These are phyloP conservation scores for Macrosteles quadrilineatus DNA, from an alignment of 1,140 invertebrate species.

Conservation along the genomic window DNA sequence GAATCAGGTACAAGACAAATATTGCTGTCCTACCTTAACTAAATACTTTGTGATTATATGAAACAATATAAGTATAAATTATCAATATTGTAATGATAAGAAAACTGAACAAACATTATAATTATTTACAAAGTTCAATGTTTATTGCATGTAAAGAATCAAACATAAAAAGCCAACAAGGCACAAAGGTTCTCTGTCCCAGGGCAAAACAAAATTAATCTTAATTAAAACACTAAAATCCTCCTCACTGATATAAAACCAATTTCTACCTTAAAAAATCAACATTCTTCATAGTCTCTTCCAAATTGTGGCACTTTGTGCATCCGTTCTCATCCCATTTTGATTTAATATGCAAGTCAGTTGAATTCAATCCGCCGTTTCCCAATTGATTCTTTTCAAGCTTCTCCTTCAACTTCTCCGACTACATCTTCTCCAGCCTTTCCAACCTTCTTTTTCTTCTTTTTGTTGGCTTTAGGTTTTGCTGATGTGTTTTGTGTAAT, in stretches of 20 bases:
- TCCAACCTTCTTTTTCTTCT: conserved; percentile 84
- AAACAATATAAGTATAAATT: neutral
- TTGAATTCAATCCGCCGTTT: neutral
- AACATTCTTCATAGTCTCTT: neutral
- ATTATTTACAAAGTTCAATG: neutral
- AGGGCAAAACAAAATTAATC: neutral
- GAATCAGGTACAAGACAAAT: neutral
- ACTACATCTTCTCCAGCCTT: conserved; percentile 41
- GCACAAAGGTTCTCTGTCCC: neutral
- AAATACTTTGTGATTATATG: neutral
- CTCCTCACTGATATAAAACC: neutral
- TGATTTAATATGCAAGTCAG: neutral
- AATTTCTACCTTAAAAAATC: neutral
- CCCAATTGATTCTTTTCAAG: conserved; percentile 11
- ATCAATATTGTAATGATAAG: neutral
- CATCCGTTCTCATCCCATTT: conserved; percentile 1
- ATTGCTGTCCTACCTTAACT: neutral
- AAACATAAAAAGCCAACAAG: neutral
- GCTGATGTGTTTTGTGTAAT: too few species aligned
- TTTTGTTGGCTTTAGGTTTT: conserved; percentile 78
- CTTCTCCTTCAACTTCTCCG: conserved; percentile 32
- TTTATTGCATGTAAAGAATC: neutral
- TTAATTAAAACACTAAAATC: neutral
- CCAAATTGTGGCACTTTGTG: conserved; percentile 5
- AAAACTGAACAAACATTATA: neutral